These are phyloP conservation scores for Conger conger DNA, from an alignment of 2,113 vertebrate genomes.

Conservation along the genomic window DNA sequence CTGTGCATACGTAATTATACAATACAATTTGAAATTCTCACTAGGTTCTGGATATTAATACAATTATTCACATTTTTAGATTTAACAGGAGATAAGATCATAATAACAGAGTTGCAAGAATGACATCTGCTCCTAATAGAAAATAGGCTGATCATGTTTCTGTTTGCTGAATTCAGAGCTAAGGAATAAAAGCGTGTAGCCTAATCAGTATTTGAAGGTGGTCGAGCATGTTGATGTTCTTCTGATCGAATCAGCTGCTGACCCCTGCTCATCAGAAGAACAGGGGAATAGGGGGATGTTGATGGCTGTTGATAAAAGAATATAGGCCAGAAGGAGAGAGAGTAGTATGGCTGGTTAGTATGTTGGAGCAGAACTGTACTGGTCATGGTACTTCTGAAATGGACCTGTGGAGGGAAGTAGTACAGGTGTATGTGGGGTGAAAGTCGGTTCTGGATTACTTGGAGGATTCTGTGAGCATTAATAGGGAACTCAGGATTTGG, in stretches of 20 bases:
- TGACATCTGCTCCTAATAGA: not conserved
- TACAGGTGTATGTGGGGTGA: not conserved
- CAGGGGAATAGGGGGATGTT: too few relatives aligned
- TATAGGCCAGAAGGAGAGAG: not conserved
- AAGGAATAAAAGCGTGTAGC: not conserved
- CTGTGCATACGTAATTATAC: too few relatives aligned
- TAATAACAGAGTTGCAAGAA: not conserved
- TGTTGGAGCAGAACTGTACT: not conserved
- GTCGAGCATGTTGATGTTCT: too few relatives aligned
- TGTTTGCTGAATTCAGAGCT: not conserved
- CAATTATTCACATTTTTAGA: not conserved
- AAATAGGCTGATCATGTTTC: too few relatives aligned
- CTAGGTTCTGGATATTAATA: not conserved
- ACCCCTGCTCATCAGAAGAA: too few relatives aligned
- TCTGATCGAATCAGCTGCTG: too few relatives aligned
- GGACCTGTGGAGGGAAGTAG: not conserved
- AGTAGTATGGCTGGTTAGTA: not conserved
- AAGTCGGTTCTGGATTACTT: not conserved
- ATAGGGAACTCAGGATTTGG: too few relatives aligned
- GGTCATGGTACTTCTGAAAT: not conserved
- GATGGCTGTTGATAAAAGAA: not conserved
- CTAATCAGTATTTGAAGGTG: not conserved
- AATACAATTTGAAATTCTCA: not conserved
- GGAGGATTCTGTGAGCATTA: too few relatives aligned
- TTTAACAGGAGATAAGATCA: too few relatives aligned